Conservation (phyloP, 2,888 invertebrate species). For the Empis livida region DNA sequence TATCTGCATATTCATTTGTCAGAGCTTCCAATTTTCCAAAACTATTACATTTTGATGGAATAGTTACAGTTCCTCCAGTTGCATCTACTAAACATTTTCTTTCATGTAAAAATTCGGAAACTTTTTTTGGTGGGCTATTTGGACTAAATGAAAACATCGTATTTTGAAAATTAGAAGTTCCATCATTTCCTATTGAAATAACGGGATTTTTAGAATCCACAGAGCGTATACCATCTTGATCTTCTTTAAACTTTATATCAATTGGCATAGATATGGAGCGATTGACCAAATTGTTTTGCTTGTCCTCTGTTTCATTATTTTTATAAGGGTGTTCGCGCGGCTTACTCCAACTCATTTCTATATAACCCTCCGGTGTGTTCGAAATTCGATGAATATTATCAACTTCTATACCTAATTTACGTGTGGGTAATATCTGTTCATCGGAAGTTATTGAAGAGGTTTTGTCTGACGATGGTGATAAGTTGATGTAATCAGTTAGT, state of each 20-base stretch:
- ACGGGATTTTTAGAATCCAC: no score
- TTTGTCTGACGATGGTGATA: no score
- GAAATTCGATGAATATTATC: no score
- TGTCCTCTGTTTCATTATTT: neutral
- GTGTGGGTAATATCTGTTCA: no score
- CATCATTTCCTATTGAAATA: neutral
- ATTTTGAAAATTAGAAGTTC: constrained; percentile 23
- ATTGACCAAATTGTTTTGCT: neutral
- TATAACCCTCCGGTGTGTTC: constrained; percentile 42
- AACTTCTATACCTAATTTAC: constrained; percentile 19
- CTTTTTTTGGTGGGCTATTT: constrained; percentile 43
- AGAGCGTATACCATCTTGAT: neutral
- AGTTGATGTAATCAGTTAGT: no score
- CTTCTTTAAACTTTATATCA: neutral
- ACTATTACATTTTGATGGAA: constrained; percentile 1
- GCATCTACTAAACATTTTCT: constrained; percentile 30
- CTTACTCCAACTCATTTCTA: constrained; percentile 47
- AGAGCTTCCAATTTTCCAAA: constrained; percentile 10
- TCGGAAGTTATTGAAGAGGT: no score
- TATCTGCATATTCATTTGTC: constrained; percentile 16
- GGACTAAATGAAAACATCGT: constrained; percentile 59
- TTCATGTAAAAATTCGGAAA: constrained; percentile 4
- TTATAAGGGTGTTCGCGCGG: no score
- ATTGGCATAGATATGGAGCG: neutral
- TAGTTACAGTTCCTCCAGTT: constrained; percentile 23